Evolutionary conservation across 2,888 invertebrate species (phyloP).

Genomic region (Polydrusus cervinus): DNA sequence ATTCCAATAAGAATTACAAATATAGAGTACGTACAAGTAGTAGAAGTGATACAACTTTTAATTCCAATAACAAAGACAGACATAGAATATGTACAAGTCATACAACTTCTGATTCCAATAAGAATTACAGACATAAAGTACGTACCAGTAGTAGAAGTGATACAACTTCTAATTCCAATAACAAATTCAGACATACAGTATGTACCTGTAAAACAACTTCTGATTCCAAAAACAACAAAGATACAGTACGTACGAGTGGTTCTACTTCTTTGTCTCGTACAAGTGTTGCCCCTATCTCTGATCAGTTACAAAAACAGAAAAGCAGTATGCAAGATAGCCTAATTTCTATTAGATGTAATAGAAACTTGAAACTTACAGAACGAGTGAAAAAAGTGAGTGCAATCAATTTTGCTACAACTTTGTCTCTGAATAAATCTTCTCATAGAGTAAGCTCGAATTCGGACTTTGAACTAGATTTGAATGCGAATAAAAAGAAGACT

Average conservation of each 20-base stretch:
- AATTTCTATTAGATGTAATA: neutral
- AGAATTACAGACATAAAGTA: slow-evolving; percentile 8
- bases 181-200: too few relatives aligned
- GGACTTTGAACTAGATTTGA: neutral
- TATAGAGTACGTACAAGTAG: too few relatives aligned
- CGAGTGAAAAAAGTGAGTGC: neutral
- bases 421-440: slow-evolving; percentile 48
- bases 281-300: neutral
- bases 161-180: too few relatives aligned
- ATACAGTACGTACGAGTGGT: too few relatives aligned
- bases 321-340: neutral
- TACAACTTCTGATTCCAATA: neutral
- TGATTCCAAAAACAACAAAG: too few relatives aligned
- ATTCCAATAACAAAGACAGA: too few relatives aligned
- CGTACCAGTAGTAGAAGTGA: neutral
- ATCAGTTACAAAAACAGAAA: neutral
- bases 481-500: neutral
- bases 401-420: slow-evolving; percentile 65
- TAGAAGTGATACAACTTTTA: too few relatives aligned
- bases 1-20: too few relatives aligned
- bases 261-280: neutral
- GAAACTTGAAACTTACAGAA: neutral
- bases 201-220: too few relatives aligned
- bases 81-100: too few relatives aligned
- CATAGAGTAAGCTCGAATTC: neutral